Base-by-base conservation (phyloP, 2,113 vertebrate species). In the Syrmaticus mikado region DNA sequence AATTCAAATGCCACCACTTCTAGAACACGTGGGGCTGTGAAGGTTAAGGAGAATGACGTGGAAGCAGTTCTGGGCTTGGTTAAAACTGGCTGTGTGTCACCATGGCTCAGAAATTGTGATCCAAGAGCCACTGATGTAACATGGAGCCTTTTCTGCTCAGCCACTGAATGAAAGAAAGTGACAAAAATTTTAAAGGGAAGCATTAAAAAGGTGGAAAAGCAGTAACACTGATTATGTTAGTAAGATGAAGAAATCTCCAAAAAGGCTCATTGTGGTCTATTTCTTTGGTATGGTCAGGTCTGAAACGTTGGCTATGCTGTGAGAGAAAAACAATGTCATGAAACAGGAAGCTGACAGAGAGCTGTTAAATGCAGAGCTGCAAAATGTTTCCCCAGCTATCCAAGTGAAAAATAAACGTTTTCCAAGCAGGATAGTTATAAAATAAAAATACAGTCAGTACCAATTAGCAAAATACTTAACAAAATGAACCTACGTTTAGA, bases 21-120 rank as follows among this genome's bases (percentile, higher is more conserved):
- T 36, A 2, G 2, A 53, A 62, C 18, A 8, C 1, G 2, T 3
- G 25, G 38, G 18, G n/a, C 32, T n/a, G 28, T 14, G 14, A 41
- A n/a, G 60, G 80, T 36, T 55, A 73, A 65, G 77, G 15, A 75
- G 57, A 19, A 36, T 1, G 12, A 34, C 8, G 6, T 6, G 25
- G 45, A 34, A 72, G 45, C 32, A 41, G 28, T 7, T 36, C 15
- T 85, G 73, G 32, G 21, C 22, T 8, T 19, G 13, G 19, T 24
- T 52, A 55, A 48, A 61, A 34, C 4, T 15, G 16, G 6, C 61
- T 77, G 34, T 1, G 0, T 45, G 46, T 21, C 36, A 30, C 57
- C 9, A 1, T 0, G 14, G 58, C 10, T 89, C 60, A 60, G n/a
- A 70, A 60, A 22, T 17, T 13, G 30, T 20, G 22, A 55, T 13